A percentile compares a stretch with the other conserved stretches of the same genome.
These are phyloP conservation scores for Corythornis cristatus DNA, from an alignment of 2,113 vertebrate species.

Conservation along the genomic window DNA sequence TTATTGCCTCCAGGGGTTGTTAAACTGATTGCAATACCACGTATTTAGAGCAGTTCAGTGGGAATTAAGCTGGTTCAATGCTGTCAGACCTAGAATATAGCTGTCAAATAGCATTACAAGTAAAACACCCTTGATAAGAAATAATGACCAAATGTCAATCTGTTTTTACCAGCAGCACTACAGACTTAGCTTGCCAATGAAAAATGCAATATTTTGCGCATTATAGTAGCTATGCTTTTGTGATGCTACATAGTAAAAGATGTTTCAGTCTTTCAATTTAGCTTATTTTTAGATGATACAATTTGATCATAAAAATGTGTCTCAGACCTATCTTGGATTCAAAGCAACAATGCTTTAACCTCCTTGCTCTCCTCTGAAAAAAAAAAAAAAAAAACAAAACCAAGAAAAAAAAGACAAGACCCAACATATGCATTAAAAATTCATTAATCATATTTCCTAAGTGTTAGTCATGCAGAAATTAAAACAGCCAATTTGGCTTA, in stretches of 20 bases:
- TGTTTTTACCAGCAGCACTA: slow-evolving; percentile 71
- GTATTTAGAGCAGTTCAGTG: slow-evolving; percentile 94
- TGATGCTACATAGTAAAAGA: slow-evolving; percentile 34
- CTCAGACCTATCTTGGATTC: not conserved
- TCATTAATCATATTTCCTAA: slow-evolving; percentile 11
- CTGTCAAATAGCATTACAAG: slow-evolving; percentile 94
- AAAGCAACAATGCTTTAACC: not conserved
- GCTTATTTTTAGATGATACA: not conserved
- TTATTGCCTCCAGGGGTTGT: slow-evolving; percentile 93
- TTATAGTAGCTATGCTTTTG: slow-evolving; percentile 63
- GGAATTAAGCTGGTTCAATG: slow-evolving; percentile 93
- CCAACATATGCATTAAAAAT: slow-evolving; percentile 16
- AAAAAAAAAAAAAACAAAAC: not conserved
- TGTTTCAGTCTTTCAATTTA: slow-evolving; percentile 18
- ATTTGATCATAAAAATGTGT: slow-evolving; percentile 25
- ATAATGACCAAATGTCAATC: slow-evolving; percentile 91
- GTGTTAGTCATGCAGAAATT: not conserved
- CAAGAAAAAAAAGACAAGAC: not conserved
- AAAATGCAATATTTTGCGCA: slow-evolving; percentile 75
- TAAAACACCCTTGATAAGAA: slow-evolving; percentile 88
- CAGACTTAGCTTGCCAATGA: slow-evolving; percentile 65
- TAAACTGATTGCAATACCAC: slow-evolving; percentile 96
- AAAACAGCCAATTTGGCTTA: not conserved
- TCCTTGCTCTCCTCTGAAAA: not conserved
- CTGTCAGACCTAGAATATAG: slow-evolving; percentile 91